Percentiles rank a stretch among this genome's conserved stretches.
These are phyloP conservation scores for Mesembrinibis cayennensis DNA, from an alignment of 2,113 vertebrate genomes.

Conservation along the genomic window DNA sequence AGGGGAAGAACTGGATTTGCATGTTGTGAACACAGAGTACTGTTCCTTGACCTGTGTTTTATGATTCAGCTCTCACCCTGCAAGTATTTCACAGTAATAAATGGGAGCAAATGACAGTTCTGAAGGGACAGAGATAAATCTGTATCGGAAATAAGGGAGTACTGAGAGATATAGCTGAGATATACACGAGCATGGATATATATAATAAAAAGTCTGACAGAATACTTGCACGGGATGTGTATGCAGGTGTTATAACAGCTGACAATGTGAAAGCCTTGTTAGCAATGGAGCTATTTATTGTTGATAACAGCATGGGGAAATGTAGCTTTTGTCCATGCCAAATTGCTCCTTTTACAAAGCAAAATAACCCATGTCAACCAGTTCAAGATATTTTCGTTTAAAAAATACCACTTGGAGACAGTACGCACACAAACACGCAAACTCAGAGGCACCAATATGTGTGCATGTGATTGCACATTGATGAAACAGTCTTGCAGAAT, in stretches of 20 bases:
- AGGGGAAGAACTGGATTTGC: neutral
- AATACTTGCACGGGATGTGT: neutral
- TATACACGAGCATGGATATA: neutral
- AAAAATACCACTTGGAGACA: neutral
- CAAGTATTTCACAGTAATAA: conserved; percentile 2
- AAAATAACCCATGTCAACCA: neutral
- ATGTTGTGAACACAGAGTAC: neutral
- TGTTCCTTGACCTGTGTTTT: neutral
- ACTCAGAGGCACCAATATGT: neutral
- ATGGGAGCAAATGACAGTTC: neutral
- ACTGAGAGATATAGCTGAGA: neutral
- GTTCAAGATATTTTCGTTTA: neutral
- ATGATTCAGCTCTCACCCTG: neutral
- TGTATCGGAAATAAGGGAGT: neutral
- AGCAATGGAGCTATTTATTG: neutral
- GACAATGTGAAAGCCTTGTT: neutral
- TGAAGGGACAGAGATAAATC: conserved; percentile 15
- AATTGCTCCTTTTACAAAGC: neutral
- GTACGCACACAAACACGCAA: neutral
- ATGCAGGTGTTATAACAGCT: neutral
- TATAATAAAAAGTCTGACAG: conserved; percentile 5
- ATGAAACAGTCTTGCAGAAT: neutral
- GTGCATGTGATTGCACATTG: neutral
- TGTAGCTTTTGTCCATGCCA: neutral
- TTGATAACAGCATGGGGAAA: neutral